Conservation (phyloP, 2,888 invertebrate species). For the Mimachlamys varia region DNA sequence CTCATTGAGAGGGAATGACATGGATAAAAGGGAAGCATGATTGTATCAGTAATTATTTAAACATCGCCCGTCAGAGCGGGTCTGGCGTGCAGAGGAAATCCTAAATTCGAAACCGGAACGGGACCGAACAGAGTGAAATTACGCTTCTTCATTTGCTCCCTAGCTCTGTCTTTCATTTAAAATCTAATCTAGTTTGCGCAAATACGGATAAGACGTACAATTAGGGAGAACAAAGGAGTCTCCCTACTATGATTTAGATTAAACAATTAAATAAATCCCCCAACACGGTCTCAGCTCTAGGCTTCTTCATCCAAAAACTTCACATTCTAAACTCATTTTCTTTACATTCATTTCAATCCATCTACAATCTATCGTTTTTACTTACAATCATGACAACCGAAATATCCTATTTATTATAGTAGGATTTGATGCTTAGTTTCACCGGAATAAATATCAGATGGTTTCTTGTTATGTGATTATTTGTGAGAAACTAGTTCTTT, state of each 20-base stretch:
- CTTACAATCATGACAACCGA: neutral
- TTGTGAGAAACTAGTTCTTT: neutral
- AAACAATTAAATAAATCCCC: conserved; percentile 20
- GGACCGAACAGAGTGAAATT: neutral
- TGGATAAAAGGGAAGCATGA: neutral
- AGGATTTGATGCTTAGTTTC: neutral
- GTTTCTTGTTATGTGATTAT: conserved; percentile 12
- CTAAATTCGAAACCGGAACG: conserved; percentile 22
- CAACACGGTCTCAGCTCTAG: neutral
- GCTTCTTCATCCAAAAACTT: neutral
- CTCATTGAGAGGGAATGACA: neutral
- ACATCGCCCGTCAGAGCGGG: neutral
- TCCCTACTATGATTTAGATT: neutral
- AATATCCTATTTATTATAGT: neutral
- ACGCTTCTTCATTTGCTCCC: neutral
- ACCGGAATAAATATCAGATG: neutral
- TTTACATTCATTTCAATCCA: conserved; percentile 17
- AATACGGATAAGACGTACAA: conserved; percentile 2
- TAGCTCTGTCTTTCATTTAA: conserved; percentile 23
- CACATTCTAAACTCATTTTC: neutral
- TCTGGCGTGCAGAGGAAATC: conserved; percentile 25
- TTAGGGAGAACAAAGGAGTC: conserved; percentile 12
- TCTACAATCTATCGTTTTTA: neutral
- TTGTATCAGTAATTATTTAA: neutral
- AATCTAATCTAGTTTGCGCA: neutral